These are phyloP conservation scores for Darevskia nairensis DNA, from an alignment of 2,797 vertebrate genomes.

Conservation along the genomic window DNA sequence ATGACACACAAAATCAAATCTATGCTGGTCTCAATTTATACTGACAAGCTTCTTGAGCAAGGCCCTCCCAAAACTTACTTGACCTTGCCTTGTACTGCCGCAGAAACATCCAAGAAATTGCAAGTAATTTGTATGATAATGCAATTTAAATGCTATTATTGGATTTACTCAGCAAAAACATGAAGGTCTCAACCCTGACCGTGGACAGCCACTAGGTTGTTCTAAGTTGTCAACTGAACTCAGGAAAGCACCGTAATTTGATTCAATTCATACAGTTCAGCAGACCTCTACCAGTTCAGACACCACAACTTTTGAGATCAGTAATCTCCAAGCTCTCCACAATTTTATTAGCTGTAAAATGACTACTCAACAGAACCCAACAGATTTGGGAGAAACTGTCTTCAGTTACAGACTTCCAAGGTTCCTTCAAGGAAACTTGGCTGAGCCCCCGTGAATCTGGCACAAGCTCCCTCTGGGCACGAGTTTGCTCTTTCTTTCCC, in stretches of 20 bases:
- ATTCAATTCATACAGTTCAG: background rate
- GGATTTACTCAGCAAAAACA: background rate
- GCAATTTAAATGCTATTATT: background rate
- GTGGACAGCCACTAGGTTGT: background rate
- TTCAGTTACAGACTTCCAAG: background rate
- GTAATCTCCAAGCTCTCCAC: background rate
- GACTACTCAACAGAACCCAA: background rate
- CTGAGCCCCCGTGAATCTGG: too few relatives aligned
- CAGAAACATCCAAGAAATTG: background rate
- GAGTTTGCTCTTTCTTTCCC: too few relatives aligned
- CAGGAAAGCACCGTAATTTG: background rate
- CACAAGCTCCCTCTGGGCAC: background rate
- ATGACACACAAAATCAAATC: background rate
- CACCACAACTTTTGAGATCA: background rate
- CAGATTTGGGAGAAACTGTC: background rate
- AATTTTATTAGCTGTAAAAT: background rate
- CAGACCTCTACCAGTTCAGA: background rate
- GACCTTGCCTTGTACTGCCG: background rate
- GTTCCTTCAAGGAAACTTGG: background rate
- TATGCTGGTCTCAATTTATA: background rate
- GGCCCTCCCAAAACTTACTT: background rate
- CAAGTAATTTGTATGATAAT: background rate
- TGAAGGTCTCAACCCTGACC: background rate
- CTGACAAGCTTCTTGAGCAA: background rate
- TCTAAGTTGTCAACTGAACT: background rate